phyloP scores from a whole-genome alignment of 2,888 invertebrate species.

The Drymonia ruficornis region DNA sequence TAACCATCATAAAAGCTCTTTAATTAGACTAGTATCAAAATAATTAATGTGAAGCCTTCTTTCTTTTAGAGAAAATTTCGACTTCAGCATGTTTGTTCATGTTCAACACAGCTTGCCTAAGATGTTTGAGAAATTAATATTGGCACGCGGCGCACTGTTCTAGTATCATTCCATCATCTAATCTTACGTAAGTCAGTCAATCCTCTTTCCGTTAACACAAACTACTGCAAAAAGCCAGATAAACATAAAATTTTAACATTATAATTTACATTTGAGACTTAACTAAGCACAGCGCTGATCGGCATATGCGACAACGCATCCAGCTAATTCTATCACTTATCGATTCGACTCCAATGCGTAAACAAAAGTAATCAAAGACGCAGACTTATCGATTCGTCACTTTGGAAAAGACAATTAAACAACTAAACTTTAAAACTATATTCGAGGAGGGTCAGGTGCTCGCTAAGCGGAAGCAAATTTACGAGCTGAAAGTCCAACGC shows the following conservation, averaged over 20 bases:
- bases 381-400: slow-evolving; percentile 83
- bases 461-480: slow-evolving; percentile 61
- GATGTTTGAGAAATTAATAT: slow-evolving; percentile 52
- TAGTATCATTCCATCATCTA: slow-evolving; percentile 53
- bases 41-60: slow-evolving; percentile 57
- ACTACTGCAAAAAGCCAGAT: slow-evolving; percentile 58
- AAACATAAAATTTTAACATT: slow-evolving; percentile 60
- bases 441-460: slow-evolving; percentile 78
- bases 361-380: slow-evolving; percentile 72
- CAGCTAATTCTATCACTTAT: slow-evolving; percentile 61
- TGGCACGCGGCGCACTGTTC: slow-evolving; percentile 71
- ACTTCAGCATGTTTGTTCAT: slow-evolving; percentile 10
- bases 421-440: slow-evolving; percentile 79
- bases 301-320: slow-evolving; percentile 63
- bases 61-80: slow-evolving; percentile 44
- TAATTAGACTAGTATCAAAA: slow-evolving; percentile 38
- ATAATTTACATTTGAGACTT: slow-evolving; percentile 78
- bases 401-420: slow-evolving; percentile 79
- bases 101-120: slow-evolving; percentile 37
- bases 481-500: slow-evolving; percentile 53
- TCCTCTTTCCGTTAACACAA: slow-evolving; percentile 59
- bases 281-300: slow-evolving; percentile 76
- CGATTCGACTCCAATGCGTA: slow-evolving; percentile 63
- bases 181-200: slow-evolving; percentile 74
- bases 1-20: slow-evolving; percentile 36